A percentile compares a stretch with the other conserved stretches of the same genome.
phyloP scores from a whole-genome alignment of 1,140 invertebrate genomes.

The Ruditapes philippinarum region DNA sequence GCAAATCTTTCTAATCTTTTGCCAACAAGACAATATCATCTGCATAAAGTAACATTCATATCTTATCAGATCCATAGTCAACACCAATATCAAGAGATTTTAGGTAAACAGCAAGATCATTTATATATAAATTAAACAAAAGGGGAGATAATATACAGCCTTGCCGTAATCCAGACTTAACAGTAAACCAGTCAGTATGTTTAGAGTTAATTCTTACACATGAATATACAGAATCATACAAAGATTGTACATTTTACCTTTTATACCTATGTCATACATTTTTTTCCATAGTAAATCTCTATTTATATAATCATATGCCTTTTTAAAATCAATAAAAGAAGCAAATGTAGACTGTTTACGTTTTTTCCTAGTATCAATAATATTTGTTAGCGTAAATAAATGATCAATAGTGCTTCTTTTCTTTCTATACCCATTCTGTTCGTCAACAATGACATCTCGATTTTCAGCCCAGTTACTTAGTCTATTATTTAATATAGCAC shows the following conservation, averaged over 20 bases:
- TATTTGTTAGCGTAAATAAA: conserved; percentile 14
- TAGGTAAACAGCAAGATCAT: conserved; percentile 18
- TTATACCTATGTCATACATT: not conserved
- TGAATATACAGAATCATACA: not conserved
- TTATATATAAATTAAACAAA: conserved; percentile 37
- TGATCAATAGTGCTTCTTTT: conserved; percentile 46
- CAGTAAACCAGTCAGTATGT: not conserved
- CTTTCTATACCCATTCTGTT: conserved; percentile 48
- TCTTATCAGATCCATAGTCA: not conserved
- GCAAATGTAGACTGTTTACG: not conserved
- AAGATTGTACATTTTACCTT: conserved; percentile 5
- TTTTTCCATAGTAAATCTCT: conserved; percentile 13
- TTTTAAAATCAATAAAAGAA: conserved; percentile 45
- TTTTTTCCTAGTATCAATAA: conserved; percentile 53
- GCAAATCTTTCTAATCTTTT: not conserved
- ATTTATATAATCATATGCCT: conserved; percentile 42
- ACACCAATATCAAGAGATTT: not conserved
- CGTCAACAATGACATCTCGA: conserved; percentile 7
- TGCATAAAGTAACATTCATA: conserved; percentile 24
- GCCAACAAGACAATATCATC: conserved; percentile 25
- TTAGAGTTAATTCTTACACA: conserved; percentile 24
- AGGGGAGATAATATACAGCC: conserved; percentile 30
- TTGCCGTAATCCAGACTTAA: conserved; percentile 7
- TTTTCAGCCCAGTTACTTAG: conserved; percentile 10
- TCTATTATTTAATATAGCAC: conserved; percentile 27